A percentile compares a stretch with the other conserved stretches of the same genome.
Evolutionary conservation across 2,888 invertebrate genomes (phyloP).

Genomic region (Blomia tropicalis): DNA sequence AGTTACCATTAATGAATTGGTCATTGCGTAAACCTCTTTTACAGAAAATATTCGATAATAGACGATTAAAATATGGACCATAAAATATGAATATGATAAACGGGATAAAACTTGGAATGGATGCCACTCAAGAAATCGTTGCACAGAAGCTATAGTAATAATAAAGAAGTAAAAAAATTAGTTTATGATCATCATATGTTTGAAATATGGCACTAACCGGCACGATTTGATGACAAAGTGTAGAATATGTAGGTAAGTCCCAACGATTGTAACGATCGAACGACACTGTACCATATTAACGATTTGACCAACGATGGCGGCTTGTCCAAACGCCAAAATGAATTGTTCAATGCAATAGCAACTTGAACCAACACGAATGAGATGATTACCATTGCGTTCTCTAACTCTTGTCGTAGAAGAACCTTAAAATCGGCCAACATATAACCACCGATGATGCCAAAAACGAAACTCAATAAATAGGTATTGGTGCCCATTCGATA

Average conservation of each 20-base stretch:
- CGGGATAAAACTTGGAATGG: conserved; percentile 17
- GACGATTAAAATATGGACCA: conserved; percentile 21
- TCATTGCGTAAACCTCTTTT: conserved; percentile 20
- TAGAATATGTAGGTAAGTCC: conserved; percentile 19
- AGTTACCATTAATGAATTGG: conserved; percentile 22
- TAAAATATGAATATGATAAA: conserved; percentile 19
- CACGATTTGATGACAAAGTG: conserved; percentile 5
- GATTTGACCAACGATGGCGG: conserved; percentile 9
- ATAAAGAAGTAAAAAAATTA: no score
- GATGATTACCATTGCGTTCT: not conserved
- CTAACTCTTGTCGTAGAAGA: not conserved
- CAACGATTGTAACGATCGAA: not conserved
- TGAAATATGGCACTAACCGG: not conserved
- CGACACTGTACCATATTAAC: conserved; percentile 17
- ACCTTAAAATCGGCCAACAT: conserved; percentile 10
- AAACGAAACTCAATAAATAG: conserved; percentile 15
- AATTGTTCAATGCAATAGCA: conserved; percentile 17
- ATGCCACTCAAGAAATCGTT: conserved; percentile 15
- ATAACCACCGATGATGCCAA: conserved; percentile 19
- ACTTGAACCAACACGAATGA: conserved; percentile 17
- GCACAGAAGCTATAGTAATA: not conserved
- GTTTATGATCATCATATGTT: not conserved
- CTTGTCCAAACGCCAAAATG: conserved; percentile 19
- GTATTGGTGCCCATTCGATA: conserved; percentile 17
- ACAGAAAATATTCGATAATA: conserved; percentile 20